Evolutionary conservation across 2,113 vertebrate genomes (phyloP).

Genomic region (Leucopsar rothschildi): DNA sequence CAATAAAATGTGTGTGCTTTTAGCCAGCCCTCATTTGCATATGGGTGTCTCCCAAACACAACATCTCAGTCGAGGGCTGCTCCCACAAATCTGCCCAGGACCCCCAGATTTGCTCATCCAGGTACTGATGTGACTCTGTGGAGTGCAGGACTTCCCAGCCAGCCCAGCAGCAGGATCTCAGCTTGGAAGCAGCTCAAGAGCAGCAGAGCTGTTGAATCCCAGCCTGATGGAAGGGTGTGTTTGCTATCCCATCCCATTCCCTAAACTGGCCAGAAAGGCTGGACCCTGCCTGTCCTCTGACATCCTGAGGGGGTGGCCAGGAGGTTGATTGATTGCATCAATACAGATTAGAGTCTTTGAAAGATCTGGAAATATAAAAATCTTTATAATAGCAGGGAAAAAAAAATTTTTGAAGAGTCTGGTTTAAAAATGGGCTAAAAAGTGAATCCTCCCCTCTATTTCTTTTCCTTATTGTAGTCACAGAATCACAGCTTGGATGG

Average conservation of each 20-base stretch:
- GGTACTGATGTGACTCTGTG: rapidly evolving
- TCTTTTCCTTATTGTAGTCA: background rate
- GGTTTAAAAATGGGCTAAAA: background rate
- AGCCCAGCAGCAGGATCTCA: background rate
- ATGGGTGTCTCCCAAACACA: rapidly evolving
- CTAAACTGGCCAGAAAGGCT: background rate
- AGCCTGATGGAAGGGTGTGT: background rate
- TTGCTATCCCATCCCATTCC: background rate
- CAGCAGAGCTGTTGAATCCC: background rate
- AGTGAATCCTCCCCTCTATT: background rate
- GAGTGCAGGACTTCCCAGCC: background rate
- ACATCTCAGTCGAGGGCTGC: background rate
- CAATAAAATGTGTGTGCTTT: background rate
- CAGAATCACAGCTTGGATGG: too few species aligned
- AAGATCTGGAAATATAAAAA: background rate
- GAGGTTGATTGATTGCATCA: background rate
- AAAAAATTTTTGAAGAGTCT: background rate
- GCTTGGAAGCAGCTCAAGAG: background rate
- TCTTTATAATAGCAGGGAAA: background rate
- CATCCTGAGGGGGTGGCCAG: background rate
- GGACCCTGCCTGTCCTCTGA: background rate
- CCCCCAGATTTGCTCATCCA: background rate
- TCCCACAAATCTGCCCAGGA: background rate
- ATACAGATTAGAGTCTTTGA: background rate
- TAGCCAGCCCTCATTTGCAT: background rate